Evolutionary conservation across 2,113 vertebrate genomes (phyloP).

Genomic region (Corythoichthys intestinalis): DNA sequence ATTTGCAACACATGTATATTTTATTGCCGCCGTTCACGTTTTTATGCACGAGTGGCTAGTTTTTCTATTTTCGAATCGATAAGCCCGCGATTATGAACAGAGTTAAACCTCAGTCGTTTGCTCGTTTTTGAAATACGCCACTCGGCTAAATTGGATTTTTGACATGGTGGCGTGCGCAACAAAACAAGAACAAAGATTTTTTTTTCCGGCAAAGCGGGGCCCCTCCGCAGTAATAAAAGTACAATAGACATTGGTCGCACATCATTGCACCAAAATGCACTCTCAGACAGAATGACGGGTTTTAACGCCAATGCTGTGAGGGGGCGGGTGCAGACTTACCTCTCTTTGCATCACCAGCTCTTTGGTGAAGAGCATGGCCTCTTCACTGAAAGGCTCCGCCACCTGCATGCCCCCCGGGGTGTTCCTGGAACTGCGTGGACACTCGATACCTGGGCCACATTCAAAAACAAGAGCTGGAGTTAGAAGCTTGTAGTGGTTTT

Average conservation of each 20-base stretch:
- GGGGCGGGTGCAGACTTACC: constrained; percentile 71
- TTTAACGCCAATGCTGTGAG: neutral
- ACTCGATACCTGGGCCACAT: constrained; percentile 85
- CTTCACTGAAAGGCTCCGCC: constrained; percentile 94
- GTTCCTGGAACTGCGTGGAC: constrained; percentile 88
- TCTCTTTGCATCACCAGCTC: constrained; percentile 93
- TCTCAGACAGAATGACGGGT: neutral
- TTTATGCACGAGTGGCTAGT: neutral
- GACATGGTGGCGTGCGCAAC: neutral
- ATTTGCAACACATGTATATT: neutral
- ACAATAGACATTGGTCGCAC: constrained; percentile 13
- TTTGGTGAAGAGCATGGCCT: constrained; percentile 91
- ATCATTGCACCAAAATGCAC: constrained; percentile 12
- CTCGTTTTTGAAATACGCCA: constrained; percentile 1
- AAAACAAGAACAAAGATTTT: neutral
- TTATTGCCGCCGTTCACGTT: neutral
- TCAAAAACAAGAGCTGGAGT: constrained; percentile 14
- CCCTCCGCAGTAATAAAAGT: neutral
- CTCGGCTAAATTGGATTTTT: constrained; percentile 6
- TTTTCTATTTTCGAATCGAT: constrained; percentile 1
- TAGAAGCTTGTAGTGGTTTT: neutral
- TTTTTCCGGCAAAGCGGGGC: neutral
- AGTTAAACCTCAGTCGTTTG: constrained; percentile 1
- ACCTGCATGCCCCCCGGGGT: constrained; percentile 81
- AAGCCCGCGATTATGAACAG: neutral